Percentiles rank a stretch among this genome's conserved stretches.
Evolutionary conservation across 2,113 vertebrate species (phyloP).

Genomic region (Galbula dea): DNA sequence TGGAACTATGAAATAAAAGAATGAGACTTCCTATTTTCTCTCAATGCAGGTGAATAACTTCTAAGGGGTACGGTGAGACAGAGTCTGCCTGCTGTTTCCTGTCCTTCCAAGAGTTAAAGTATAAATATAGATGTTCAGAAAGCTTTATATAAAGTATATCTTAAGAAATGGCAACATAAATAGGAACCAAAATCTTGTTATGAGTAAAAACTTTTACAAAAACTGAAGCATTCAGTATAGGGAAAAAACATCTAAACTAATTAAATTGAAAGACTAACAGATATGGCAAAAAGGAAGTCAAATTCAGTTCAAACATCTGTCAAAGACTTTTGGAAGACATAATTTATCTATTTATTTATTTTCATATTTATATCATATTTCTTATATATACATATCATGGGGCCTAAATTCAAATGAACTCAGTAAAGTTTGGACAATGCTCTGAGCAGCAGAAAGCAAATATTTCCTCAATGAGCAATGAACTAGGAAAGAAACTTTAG

Average conservation of each 20-base stretch:
- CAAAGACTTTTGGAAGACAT: not conserved
- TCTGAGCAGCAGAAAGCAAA: not conserved
- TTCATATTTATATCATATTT: not conserved
- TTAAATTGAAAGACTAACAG: not conserved
- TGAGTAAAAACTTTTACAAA: not conserved
- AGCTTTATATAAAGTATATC: not conserved
- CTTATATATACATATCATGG: not conserved
- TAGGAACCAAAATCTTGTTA: not conserved
- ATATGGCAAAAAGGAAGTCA: not conserved
- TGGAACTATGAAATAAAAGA: constrained; percentile 5
- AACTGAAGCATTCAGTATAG: not conserved
- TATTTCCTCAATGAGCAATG: not conserved
- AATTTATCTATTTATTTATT: not conserved
- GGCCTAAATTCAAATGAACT: not conserved
- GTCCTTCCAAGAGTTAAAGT: too few relatives aligned
- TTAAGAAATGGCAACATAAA: not conserved
- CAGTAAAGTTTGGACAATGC: not conserved
- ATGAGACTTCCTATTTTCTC: not conserved
- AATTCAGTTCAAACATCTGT: not conserved
- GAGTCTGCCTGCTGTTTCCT: not conserved
- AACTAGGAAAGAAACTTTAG: not conserved
- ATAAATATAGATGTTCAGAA: not conserved
- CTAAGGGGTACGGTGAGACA: constrained; percentile 9
- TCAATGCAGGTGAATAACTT: constrained; percentile 12
- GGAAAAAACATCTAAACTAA: not conserved